These are phyloP conservation scores for Eriocheir sinensis DNA, from an alignment of 1,140 invertebrate genomes.

Conservation along the genomic window DNA sequence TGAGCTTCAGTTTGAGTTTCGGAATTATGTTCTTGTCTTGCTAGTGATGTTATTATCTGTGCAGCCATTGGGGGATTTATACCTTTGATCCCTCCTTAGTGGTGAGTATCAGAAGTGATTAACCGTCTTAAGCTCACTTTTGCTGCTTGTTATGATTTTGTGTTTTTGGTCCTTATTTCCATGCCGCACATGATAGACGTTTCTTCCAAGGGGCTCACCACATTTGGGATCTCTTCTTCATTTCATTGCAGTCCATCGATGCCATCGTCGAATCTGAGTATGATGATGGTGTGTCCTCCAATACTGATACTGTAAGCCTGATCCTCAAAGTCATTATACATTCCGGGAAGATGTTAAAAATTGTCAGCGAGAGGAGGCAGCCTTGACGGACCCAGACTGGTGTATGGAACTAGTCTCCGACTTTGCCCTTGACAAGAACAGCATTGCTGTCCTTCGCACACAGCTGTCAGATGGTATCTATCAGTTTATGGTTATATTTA, in stretches of 20 bases:
- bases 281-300: constrained; percentile 29
- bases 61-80: constrained; percentile 6
- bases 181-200: too few species aligned
- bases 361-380: neutral
- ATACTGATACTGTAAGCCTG: constrained; percentile 16
- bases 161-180: too few species aligned
- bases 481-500: neutral
- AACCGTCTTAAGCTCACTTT: too few species aligned
- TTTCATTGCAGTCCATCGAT: constrained; percentile 18
- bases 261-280: constrained; percentile 8
- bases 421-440: constrained; percentile 23
- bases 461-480: constrained; percentile 39
- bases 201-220: neutral
- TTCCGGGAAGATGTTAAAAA: constrained; percentile 33
- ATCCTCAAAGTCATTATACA: constrained; percentile 25
- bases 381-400: neutral
- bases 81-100: constrained; percentile 3
- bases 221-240: constrained; percentile 27
- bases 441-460: constrained; percentile 20
- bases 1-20: too few species aligned
- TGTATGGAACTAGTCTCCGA: neutral
- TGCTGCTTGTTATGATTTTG: too few species aligned
- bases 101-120: too few species aligned
- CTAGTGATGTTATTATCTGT: constrained; percentile 25
- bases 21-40: constrained; percentile 28